Conservation (phyloP, 1,140 invertebrate genomes). For the Microplitis mediator region DNA sequence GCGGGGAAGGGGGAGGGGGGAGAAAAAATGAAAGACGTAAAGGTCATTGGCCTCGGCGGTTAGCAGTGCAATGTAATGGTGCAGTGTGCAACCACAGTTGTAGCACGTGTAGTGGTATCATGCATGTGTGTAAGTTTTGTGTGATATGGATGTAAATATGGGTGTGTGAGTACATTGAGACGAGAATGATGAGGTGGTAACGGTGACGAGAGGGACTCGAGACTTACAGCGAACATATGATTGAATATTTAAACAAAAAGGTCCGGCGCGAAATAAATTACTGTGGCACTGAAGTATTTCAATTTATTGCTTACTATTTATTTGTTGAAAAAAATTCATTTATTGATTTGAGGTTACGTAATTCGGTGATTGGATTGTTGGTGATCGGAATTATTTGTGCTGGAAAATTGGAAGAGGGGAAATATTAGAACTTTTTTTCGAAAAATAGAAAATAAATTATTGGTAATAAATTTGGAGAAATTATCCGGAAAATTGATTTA, state of each 20-base stretch:
- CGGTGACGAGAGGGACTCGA: too few relatives aligned
- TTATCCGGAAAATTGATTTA: too few relatives aligned
- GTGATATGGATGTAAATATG: background rate
- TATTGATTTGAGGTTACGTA: too few relatives aligned
- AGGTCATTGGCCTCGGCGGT: conserved; percentile 44
- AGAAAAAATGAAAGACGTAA: conserved; percentile 22
- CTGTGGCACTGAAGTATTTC: background rate
- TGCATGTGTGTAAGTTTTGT: background rate
- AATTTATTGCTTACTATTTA: background rate
- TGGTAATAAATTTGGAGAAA: too few relatives aligned
- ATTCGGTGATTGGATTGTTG: too few relatives aligned
- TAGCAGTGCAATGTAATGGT: conserved; percentile 41
- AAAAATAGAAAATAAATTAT: too few relatives aligned
- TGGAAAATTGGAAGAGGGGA: too few relatives aligned
- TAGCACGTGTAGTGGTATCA: conserved; percentile 4
- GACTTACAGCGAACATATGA: too few relatives aligned
- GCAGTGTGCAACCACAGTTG: conserved; percentile 44
- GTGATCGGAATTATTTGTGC: too few relatives aligned
- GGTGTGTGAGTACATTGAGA: background rate
- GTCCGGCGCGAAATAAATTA: background rate
- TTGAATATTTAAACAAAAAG: background rate
- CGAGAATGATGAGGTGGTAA: background rate
- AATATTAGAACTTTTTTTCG: too few relatives aligned
- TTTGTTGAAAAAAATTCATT: background rate
- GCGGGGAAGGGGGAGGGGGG: background rate